phyloP scores from a whole-genome alignment of 2,888 invertebrate genomes.

The Smittia aterrima region DNA sequence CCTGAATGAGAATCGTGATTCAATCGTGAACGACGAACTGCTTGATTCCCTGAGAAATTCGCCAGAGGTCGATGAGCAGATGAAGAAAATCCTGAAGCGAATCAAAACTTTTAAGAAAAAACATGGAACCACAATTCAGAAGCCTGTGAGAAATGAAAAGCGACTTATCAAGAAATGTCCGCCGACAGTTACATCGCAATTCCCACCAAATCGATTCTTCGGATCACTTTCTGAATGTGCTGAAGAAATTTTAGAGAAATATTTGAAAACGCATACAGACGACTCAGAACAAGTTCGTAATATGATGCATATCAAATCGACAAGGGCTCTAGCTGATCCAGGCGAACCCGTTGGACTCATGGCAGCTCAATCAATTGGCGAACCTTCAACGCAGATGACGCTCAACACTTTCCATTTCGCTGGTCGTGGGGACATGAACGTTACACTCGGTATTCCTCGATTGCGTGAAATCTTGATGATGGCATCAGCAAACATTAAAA shows the following conservation, averaged over 20 bases:
- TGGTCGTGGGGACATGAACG: slow-evolving; percentile 99
- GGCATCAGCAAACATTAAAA: slow-evolving; percentile 88
- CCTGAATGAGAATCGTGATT: slow-evolving; percentile 74
- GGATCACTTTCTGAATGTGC: slow-evolving; percentile 84
- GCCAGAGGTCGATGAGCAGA: slow-evolving; percentile 54
- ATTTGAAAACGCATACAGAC: slow-evolving; percentile 49
- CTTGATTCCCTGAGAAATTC: slow-evolving; percentile 61
- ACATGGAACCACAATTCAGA: slow-evolving; percentile 49
- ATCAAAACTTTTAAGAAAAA: slow-evolving; percentile 63
- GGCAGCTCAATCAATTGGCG: slow-evolving; percentile 97
- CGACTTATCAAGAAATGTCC: slow-evolving; percentile 57
- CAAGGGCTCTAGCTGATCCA: slow-evolving; percentile 76
- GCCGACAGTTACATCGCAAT: slow-evolving; percentile 70
- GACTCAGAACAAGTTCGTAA: slow-evolving; percentile 59
- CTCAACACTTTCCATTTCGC: slow-evolving; percentile 99
- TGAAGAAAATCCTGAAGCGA: slow-evolving; percentile 61
- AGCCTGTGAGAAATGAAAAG: slow-evolving; percentile 12
- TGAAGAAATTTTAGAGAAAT: slow-evolving; percentile 64
- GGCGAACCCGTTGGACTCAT: slow-evolving; percentile 96
- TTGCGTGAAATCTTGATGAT: slow-evolving; percentile 96
- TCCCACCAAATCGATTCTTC: slow-evolving; percentile 72
- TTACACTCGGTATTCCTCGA: slow-evolving; percentile 98
- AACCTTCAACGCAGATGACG: slow-evolving; percentile 99
- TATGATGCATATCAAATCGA: slow-evolving; percentile 72
- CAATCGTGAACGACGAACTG: slow-evolving; percentile 60